Conservation (phyloP, 1,140 invertebrate species). For the Thaumatotibia leucotreta region DNA sequence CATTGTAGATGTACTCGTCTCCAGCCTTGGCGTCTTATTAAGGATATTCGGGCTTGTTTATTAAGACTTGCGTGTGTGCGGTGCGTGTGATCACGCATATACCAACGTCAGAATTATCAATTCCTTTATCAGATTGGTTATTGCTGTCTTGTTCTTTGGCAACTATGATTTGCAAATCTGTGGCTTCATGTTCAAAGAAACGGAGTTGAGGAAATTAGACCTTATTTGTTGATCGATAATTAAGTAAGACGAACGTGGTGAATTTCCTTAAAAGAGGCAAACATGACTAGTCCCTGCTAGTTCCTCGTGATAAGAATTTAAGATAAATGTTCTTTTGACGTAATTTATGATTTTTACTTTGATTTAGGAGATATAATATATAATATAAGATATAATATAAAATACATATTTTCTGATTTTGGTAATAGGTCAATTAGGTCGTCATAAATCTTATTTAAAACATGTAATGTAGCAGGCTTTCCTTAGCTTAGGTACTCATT, state of each 20-base stretch:
- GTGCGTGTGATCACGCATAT: slow-evolving; percentile 10
- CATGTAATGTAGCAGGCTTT: background rate
- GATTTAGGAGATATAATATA: no score
- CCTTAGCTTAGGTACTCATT: background rate
- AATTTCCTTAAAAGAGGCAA: no score
- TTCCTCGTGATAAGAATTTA: no score
- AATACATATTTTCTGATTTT: background rate
- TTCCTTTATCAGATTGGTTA: background rate
- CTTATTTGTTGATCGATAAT: no score
- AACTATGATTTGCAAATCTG: background rate
- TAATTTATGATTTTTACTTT: no score
- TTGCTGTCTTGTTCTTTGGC: background rate
- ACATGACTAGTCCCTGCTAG: no score
- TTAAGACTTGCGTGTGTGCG: slow-evolving; percentile 34
- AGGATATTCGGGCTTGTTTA: slow-evolving; percentile 21
- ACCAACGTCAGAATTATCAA: background rate
- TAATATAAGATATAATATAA: no score
- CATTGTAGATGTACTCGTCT: slow-evolving; percentile 18
- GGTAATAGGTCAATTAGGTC: background rate
- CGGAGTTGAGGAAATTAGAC: no score
- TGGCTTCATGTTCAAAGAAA: no score
- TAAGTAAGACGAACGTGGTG: no score
- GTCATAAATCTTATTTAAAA: background rate
- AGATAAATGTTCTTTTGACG: no score
- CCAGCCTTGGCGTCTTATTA: slow-evolving; percentile 36